Evolutionary conservation across 1,140 invertebrate species (phyloP), one percentile per base, ranked within the genome.

Genomic region (Solen grandis): DNA sequence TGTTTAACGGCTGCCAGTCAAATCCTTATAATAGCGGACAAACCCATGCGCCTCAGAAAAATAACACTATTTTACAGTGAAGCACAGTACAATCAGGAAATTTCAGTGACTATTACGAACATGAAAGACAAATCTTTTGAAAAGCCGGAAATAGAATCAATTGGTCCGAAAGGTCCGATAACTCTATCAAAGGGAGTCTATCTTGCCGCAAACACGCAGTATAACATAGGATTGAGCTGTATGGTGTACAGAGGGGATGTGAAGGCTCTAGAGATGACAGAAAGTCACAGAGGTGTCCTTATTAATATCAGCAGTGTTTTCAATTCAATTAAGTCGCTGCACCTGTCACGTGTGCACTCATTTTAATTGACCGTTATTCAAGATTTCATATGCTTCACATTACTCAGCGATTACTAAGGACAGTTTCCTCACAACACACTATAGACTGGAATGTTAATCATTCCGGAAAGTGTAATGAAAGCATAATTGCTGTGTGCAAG

Each of bases 191-290:
- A 78, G 50, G 65, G 63, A 1, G 75, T 78, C 5, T 78, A 78
- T 36, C 55, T 78, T 1, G 54, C 52, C 16, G 62, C 75, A 3
- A 78, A 78, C 35, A 78, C 75, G 2, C 75, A 78, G 38, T 78
- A 78, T 41, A 78, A 78, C 54, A 50, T 78, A 2, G 63, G 31
- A 10, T 35, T 78, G 54, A 25, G 63, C 10, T 78, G 75, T 60
- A 78, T 78, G 75, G 35, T 78, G 60, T 78, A 78, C 55, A 2
- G 75, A 2, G 75, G 75, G 46, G 75, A 78, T 50, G 75, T 78
- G 10, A 78, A 78, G 16, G 75, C 65, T 1, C 54, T 78, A n/a
- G 75, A 78, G 35, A 66, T 59, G 19, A 78, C 75, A 2, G 75
- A 78, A 4, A 78, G 63, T 5, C 75, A 68, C 27, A 31, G 75